Percentiles rank a stretch among this genome's conserved stretches.
These are phyloP conservation scores for Clarias laeviceps DNA, from an alignment of 2,797 vertebrate species.

Conservation along the genomic window DNA sequence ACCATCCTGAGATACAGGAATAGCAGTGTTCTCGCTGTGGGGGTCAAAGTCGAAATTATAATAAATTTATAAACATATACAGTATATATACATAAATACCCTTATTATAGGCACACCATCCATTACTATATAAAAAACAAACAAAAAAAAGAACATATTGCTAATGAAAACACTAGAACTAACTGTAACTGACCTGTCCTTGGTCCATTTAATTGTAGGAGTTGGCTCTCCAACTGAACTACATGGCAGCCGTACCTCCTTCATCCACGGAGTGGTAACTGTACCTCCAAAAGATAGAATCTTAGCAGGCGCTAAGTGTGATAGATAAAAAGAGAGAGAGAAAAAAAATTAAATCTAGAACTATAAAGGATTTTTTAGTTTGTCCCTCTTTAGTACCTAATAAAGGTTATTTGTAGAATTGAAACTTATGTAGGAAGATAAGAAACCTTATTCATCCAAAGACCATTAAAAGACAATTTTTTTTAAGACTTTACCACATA, in stretches of 20 bases:
- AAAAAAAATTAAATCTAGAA: background rate
- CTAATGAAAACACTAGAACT: background rate
- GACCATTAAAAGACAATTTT: background rate
- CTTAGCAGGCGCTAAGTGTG: conserved; percentile 87
- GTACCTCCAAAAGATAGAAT: conserved; percentile 97
- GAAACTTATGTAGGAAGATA: background rate
- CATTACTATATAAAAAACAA: background rate
- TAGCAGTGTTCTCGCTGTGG: conserved; percentile 90
- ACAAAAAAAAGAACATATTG: background rate
- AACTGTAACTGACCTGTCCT: conserved; percentile 85
- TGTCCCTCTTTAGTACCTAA: background rate
- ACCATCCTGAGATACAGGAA: conserved; percentile 87
- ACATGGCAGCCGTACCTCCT: conserved; percentile 92
- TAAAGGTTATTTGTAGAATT: background rate
- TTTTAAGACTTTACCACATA: background rate
- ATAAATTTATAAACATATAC: background rate
- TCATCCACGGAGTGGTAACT: conserved; percentile 97
- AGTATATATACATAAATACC: no score
- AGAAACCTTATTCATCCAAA: background rate
- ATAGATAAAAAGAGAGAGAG: background rate
- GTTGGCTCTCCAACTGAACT: conserved; percentile 93
- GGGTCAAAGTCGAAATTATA: background rate
- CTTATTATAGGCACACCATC: background rate
- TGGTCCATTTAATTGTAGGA: conserved; percentile 95
- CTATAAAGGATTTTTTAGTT: background rate